These are phyloP conservation scores for Eulemur rubriventer DNA, from an alignment of 2,797 vertebrate species.

Conservation along the genomic window DNA sequence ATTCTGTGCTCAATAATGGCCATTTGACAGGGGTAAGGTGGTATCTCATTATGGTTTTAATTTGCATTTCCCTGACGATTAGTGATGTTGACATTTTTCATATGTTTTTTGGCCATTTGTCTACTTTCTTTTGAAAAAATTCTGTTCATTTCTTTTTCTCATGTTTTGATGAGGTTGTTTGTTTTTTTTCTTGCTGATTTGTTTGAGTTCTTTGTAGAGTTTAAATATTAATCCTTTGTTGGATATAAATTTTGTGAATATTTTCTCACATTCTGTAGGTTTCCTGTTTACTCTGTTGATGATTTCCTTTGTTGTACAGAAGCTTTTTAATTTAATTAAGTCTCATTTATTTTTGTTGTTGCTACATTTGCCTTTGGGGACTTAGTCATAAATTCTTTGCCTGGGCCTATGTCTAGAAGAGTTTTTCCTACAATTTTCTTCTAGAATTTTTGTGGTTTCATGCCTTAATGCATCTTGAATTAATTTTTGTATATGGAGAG, in stretches of 20 bases:
- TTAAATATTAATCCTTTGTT: background rate
- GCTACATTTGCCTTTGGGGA: background rate
- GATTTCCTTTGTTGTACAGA: background rate
- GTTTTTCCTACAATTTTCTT: background rate
- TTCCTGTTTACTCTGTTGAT: background rate
- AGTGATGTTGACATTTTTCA: background rate
- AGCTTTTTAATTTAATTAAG: background rate
- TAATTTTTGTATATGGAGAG: background rate
- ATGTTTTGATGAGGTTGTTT: background rate
- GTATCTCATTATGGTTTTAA: background rate
- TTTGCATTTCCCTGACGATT: background rate
- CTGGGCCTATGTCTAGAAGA: background rate
- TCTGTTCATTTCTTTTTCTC: background rate
- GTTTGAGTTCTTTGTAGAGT: background rate
- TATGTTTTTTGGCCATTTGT: background rate
- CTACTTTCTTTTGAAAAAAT: background rate
- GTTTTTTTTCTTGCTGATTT: background rate
- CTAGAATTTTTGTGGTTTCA: background rate
- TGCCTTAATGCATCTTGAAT: background rate
- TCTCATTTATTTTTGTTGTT: background rate
- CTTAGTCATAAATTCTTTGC: background rate
- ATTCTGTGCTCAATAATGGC: background rate
- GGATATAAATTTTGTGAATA: background rate
- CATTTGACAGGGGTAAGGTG: background rate
- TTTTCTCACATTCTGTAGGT: background rate